phyloP scores from a whole-genome alignment of 2,888 invertebrate genomes.

The Mellilla xanthometata region DNA sequence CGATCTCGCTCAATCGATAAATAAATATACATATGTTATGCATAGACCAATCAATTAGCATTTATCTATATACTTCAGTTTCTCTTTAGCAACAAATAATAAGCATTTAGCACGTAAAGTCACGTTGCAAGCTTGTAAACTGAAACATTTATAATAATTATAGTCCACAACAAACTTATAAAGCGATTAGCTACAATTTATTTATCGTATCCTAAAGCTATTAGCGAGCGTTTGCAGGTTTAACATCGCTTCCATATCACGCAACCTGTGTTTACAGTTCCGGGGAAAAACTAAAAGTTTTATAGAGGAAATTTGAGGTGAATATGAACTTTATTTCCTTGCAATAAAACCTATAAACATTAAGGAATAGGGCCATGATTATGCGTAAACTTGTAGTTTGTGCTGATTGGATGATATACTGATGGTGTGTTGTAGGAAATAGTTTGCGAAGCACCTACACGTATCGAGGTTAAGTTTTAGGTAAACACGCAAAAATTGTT shows the following conservation, averaged over 20 bases:
- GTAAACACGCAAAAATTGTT: neutral
- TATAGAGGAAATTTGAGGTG: neutral
- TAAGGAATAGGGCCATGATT: neutral
- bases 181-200: slow-evolving; percentile 4
- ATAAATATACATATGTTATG: no score
- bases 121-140: neutral
- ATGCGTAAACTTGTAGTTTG: neutral
- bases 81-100: no score
- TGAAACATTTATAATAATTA: neutral
- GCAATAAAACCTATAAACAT: neutral
- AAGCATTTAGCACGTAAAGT: no score
- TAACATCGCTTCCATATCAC: slow-evolving; percentile 10
- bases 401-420: no score
- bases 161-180: neutral
- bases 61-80: no score
- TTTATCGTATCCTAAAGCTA: slow-evolving; percentile 1
- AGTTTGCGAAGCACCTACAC: neutral
- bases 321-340: slow-evolving; percentile 1
- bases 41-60: no score
- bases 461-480: no score
- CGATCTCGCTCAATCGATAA: no score
- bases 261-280: slow-evolving; percentile 13
- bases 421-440: neutral
- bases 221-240: slow-evolving; percentile 13
- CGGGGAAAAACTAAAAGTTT: slow-evolving; percentile 3